Conservation (phyloP, 2,888 invertebrate genomes). For the Hanleya hanleyi region DNA sequence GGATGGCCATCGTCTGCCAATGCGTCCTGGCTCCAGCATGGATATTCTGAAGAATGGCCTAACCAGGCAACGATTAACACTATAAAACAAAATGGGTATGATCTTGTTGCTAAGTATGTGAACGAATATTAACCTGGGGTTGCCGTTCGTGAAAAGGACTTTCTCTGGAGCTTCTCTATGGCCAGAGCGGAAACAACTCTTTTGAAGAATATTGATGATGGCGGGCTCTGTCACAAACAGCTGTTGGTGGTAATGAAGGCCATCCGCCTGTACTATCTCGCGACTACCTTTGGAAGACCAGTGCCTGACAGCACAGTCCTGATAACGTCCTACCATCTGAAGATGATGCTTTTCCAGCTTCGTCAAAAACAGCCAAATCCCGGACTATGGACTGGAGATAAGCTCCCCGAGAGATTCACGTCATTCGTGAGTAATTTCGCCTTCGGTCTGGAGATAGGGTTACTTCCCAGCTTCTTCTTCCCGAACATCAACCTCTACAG, state of each 20-base stretch:
- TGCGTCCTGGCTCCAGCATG: background rate
- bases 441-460: background rate
- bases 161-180: background rate
- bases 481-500: background rate
- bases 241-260: background rate
- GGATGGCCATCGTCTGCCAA: background rate
- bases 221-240: background rate
- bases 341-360: background rate
- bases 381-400: background rate
- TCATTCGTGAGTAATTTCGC: background rate
- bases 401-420: background rate
- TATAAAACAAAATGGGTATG: background rate
- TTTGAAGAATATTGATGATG: background rate
- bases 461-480: background rate
- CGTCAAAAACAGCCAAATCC: background rate
- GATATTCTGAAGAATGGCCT: background rate
- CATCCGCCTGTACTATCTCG: background rate
- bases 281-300: background rate
- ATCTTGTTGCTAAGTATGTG: background rate
- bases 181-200: background rate
- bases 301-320: too few relatives aligned
- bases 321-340: background rate
- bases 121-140: background rate
- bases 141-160: background rate
- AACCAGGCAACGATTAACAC: background rate